Evolutionary conservation across 2,888 invertebrate species (phyloP).

Genomic region (Teleogryllus oceanicus): DNA sequence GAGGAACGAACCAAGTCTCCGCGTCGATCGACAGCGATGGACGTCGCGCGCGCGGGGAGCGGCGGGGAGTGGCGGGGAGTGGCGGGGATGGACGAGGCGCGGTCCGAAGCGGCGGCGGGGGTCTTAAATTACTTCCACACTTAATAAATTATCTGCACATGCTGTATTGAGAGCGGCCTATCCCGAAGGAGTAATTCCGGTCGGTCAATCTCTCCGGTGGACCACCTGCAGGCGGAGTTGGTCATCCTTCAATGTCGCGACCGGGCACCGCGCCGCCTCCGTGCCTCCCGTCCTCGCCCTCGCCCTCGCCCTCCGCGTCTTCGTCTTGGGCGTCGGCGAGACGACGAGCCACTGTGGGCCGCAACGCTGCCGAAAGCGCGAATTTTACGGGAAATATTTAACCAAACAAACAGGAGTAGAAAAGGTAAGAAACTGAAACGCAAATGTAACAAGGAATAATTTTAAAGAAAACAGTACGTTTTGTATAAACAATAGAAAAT

Average conservation of each 20-base stretch:
- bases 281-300: too few species aligned
- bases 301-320: too few species aligned
- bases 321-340: too few species aligned
- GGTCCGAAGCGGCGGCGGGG: background rate
- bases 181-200: conserved; percentile 7
- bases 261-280: background rate
- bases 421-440: too few species aligned
- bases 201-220: background rate
- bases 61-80: background rate
- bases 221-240: background rate
- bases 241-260: background rate
- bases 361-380: too few species aligned
- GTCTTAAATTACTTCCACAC: conserved; percentile 1
- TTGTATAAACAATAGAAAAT: too few species aligned
- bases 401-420: too few species aligned
- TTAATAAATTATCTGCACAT: conserved; percentile 18
- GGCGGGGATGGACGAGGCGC: background rate
- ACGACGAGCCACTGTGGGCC: too few species aligned
- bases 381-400: too few species aligned
- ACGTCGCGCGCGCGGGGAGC: background rate
- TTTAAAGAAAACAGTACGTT: too few species aligned
- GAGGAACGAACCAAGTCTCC: background rate
- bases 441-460: too few species aligned
- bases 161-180: conserved; percentile 3
- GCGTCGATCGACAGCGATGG: background rate